Evolutionary conservation across 2,888 invertebrate genomes (phyloP), one percentile per base, ranked within the genome.

Genomic region (Phrixothrix hirtus): DNA sequence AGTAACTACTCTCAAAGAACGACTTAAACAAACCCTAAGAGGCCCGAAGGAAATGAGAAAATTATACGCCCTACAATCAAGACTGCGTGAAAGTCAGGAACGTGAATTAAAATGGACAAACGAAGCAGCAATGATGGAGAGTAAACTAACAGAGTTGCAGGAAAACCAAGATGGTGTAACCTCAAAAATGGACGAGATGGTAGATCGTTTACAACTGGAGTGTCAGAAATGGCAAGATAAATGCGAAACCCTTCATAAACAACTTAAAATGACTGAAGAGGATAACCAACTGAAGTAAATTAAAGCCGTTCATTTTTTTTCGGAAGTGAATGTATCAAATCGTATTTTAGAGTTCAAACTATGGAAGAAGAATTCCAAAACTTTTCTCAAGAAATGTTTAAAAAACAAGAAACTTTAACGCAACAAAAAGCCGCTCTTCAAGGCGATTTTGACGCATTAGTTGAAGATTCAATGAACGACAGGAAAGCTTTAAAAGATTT

Each of bases 401-500:
- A 48, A 9, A 60, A 57, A 38, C 51, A 61, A 30, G 29, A 44
- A 2, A 13, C 12, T 4, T 34, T 59, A 15, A 1, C 39, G n/a
- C 48, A 47, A n/a, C 58, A 63, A 36, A 60, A 55, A 31, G 49
- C 50, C 5, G 55, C 53, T 21, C 36, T 63, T 2, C 54, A 57
- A 14, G 16, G 26, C 2, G 44, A 61, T 11, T 48, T 61, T 6
- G 52, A 59, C 5, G 46, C 57, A 34, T 25, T 63, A 16, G 43
- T 55, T 3, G 32, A 45, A 12, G 47, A 53, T 5, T 49, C 61
- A 15, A 45, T 46, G 12, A 36, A 38, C 3, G 62, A 63, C 15
- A 60, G 53, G 45, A 31, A 35, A 14, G 34, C 53, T 12, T 55
- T 62, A 9, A 47, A 47, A 12, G 57, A 57, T 17, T 25, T 63